A percentile compares a stretch with the other conserved stretches of the same genome.
These are phyloP conservation scores for Diaphora mendica DNA, from an alignment of 2,888 invertebrate species.

Conservation along the genomic window DNA sequence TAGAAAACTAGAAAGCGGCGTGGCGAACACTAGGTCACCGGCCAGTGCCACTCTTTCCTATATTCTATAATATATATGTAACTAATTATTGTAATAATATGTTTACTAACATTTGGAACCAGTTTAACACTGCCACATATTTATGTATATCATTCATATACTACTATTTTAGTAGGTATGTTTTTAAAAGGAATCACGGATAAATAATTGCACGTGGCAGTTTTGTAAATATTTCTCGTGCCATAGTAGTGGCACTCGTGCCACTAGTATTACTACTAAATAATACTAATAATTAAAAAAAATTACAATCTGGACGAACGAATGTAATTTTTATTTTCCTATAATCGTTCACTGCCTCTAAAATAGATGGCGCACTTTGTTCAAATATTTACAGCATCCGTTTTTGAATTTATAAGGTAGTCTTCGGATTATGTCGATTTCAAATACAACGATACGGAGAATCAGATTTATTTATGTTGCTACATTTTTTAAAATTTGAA, in stretches of 20 bases:
- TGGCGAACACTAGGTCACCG: too few relatives aligned
- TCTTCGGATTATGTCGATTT: not conserved
- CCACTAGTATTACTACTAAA: too few relatives aligned
- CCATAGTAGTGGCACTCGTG: too few relatives aligned
- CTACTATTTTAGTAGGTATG: not conserved
- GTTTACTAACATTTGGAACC: not conserved
- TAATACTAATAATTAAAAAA: too few relatives aligned
- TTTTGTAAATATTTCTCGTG: not conserved
- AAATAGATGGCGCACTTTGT: conserved; percentile 12
- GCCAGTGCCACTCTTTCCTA: not conserved
- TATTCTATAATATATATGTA: not conserved
- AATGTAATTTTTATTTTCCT: too few relatives aligned
- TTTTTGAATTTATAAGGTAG: not conserved
- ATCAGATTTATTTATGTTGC: not conserved
- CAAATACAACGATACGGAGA: not conserved
- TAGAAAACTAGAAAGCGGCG: too few relatives aligned
- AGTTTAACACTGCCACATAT: not conserved
- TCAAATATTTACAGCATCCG: not conserved
- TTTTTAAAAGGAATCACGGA: not conserved
- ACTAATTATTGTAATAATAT: too few relatives aligned
- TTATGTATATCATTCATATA: not conserved
- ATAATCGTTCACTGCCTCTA: not conserved
- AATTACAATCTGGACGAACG: not conserved
- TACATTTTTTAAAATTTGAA: not conserved
- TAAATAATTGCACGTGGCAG: too few relatives aligned